phyloP scores from a whole-genome alignment of 2,888 invertebrate genomes.

The Fissipunctia ypsillon region DNA sequence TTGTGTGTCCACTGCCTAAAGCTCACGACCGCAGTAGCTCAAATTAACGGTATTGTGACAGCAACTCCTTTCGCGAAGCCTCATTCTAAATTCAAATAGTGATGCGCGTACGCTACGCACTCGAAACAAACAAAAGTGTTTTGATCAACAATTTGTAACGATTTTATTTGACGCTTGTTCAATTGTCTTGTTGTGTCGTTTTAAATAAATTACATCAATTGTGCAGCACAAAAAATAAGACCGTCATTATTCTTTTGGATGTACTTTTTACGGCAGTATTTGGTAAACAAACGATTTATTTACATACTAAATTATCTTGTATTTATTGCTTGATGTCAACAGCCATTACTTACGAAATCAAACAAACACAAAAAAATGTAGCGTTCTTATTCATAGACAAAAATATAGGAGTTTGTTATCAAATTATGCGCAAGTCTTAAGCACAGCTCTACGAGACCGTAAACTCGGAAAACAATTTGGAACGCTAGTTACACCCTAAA shows the following conservation, averaged over 20 bases:
- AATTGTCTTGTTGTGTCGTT: conserved; percentile 56
- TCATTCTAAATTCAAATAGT: conserved; percentile 83
- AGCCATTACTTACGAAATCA: conserved; percentile 16
- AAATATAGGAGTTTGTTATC: conserved; percentile 49
- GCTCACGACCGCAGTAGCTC: conserved; percentile 79
- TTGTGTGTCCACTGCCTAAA: conserved; percentile 72
- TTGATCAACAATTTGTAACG: conserved; percentile 56
- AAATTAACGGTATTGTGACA: conserved; percentile 84
- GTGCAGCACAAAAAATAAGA: conserved; percentile 31
- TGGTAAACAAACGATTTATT: conserved; percentile 41
- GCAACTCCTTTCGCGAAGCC: conserved; percentile 81
- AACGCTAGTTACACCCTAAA: conserved; percentile 74
- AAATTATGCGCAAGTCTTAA: conserved; percentile 56
- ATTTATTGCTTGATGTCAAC: conserved; percentile 22
- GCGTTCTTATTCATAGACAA: conserved; percentile 4
- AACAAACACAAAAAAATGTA: conserved; percentile 3
- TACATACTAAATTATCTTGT: conserved; percentile 31
- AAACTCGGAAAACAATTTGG: conserved; percentile 73
- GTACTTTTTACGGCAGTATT: conserved; percentile 12
- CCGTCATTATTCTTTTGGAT: conserved; percentile 10
- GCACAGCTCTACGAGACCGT: conserved; percentile 66
- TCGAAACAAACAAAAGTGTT: conserved; percentile 77
- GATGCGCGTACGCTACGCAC: conserved; percentile 80
- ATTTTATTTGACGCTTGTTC: conserved; percentile 54
- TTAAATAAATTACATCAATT: conserved; percentile 57